Base-by-base conservation (phyloP, 1,140 invertebrate genomes). In the Nebria ingens region DNA sequence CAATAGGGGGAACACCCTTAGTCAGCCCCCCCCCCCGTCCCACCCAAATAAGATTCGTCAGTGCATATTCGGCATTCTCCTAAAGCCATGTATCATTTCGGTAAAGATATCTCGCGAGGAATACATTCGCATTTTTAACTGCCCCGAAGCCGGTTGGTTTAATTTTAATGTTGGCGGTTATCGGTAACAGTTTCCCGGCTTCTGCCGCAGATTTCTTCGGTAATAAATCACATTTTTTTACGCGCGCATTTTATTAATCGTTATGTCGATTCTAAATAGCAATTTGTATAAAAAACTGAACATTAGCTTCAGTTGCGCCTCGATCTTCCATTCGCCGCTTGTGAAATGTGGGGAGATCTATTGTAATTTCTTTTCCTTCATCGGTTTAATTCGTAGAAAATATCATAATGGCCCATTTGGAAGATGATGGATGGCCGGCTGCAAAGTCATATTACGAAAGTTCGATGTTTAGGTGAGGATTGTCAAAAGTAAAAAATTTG, bases 211-310 rank as follows among this genome's bases (percentile, higher is more conserved):
- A 60, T 60, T 60, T 56, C 59, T 38, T 19, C 52, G 19, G 49
- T 45, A 56, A 60, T 60, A 60, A 60, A 60, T 60, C 56, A 58
- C 53, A 38, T 60, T 60, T 29, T 29, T 60, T 60, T 60, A 60
- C 58, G 59, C 54, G 40, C 56, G 53, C 57, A 58, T 54, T 58
- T 51, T 60, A 60, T 60, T 60, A 60, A 60, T 60, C 59, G 59
- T 60, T 60, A 45, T 58, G 59, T 58, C 59, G 40, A 45, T 11
- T 9, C 59, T 60, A 60, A 60, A 60, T 54, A 56, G 59, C 59
- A 60, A 60, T 60, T 60, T 60, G 56, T 52, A 58, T 56, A 56
- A 60, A 57, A 60, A 58, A 56, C 40, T 52, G 17, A 45, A 45
- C 40, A 45, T 45, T 45, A 45, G 6, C 40, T n/a, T n/a, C 40